A percentile compares a stretch with the other conserved stretches of the same genome.
Conservation (phyloP, 1,140 invertebrate species). For the Palaemon carinicauda region DNA sequence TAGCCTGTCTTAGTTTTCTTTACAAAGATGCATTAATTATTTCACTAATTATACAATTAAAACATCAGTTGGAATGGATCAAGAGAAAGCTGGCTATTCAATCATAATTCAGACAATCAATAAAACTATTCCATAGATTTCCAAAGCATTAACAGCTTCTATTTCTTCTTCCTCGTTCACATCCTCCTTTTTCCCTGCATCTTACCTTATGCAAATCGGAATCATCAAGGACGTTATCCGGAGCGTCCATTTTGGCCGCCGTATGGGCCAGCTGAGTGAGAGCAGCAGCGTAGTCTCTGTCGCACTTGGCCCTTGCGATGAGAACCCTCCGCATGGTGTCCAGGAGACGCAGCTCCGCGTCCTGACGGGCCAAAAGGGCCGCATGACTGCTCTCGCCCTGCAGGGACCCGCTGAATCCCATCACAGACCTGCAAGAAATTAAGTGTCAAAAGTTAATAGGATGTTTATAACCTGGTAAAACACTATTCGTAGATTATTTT, state of each 20-base stretch:
- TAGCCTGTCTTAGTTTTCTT: no score
- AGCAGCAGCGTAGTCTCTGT: slow-evolving; percentile 86
- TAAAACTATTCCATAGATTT: background rate
- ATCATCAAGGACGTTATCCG: slow-evolving; percentile 52
- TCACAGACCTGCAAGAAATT: slow-evolving; percentile 63
- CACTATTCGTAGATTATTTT: no score
- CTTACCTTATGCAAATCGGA: slow-evolving; percentile 54
- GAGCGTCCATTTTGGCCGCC: slow-evolving; percentile 79
- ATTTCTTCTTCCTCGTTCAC: background rate
- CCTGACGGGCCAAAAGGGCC: slow-evolving; percentile 83
- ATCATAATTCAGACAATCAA: no score
- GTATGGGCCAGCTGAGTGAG: slow-evolving; percentile 80
- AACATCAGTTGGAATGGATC: no score
- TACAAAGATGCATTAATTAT: no score
- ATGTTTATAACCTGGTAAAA: no score
- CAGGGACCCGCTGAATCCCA: slow-evolving; percentile 86
- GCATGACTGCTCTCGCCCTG: slow-evolving; percentile 80
- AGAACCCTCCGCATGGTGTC: slow-evolving; percentile 88
- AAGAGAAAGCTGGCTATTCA: no score
- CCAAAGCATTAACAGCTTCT: background rate
- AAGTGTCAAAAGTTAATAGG: no score
- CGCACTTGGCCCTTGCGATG: slow-evolving; percentile 84
- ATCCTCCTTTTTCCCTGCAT: background rate
- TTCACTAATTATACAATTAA: no score
- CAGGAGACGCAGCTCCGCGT: slow-evolving; percentile 87